Evolutionary conservation across 2,113 vertebrate genomes (phyloP), one percentile per base, ranked within the genome.

Genomic region (Prochilodus magdalenae): DNA sequence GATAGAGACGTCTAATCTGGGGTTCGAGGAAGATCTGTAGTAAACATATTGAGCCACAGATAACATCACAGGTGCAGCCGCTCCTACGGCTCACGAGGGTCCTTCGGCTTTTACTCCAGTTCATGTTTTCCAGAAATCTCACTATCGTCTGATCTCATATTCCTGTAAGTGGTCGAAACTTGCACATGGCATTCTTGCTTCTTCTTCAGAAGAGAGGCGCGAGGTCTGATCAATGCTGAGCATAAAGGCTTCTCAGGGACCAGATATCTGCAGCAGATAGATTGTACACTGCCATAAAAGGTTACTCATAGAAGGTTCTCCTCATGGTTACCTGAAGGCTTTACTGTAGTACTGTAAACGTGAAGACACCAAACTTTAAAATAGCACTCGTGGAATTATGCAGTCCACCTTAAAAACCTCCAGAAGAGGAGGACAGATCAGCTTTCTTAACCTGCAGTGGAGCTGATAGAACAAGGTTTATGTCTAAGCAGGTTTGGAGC

Each of bases 21-120:
- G 49, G 49, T 78, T 67, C 15, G 22, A 47, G 59, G 66, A 3
- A 1, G 51, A 73, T 81, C 36, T 22, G 67, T 77, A 77, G 79
- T 77, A 67, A 81, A 73, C 79, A 77, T 85, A 85, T 73, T 81
- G 79, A 81, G 74, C 51, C 74, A 57, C 66, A 27, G 79, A 84
- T 84, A 72, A 78, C 83, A 82, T 76, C 80, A 82, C 20, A 57
- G 67, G 70, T 8, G 51, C 4, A 27, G 63, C 80, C 69, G 70
- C 83, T 77, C 74, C 62, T 73, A 70, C 16, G 16, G 79, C 74
- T 77, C 62, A 55, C 16, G 30, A 55, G 73, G 73, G 72, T 60
- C 36, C 79, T 80, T 71, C 60, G 65, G 62, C 70, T 84, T 70
- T 40, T 24, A 70, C 33, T 36, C 4, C 1, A 1, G 22, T 20